phyloP scores from a whole-genome alignment of 30 jellyfish, hydroid and myxozoan genomes.

The Hydractinia echinata region DNA sequence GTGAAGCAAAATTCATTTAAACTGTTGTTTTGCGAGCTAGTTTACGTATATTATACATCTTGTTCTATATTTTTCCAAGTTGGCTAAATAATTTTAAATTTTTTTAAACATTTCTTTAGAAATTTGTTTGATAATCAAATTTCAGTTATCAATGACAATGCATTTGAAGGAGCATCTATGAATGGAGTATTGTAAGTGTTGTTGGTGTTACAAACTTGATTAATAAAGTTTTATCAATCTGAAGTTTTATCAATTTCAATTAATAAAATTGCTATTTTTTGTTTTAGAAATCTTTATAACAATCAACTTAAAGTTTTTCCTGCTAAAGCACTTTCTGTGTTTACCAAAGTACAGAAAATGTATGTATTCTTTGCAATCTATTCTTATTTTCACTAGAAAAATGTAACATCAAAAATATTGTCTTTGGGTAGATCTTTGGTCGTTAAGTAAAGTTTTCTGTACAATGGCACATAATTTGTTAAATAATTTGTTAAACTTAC shows the following conservation, averaged over 20 bases:
- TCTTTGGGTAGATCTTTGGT: too few relatives aligned
- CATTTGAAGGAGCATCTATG: constrained; percentile 66
- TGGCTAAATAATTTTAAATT: too few relatives aligned
- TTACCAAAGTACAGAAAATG: constrained; percentile 50
- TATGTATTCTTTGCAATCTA: constrained; percentile 17
- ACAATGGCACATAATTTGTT: too few relatives aligned
- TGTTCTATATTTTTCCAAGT: too few relatives aligned
- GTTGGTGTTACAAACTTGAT: neutral
- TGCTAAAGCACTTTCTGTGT: constrained; percentile 47
- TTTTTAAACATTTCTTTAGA: constrained; percentile 16
- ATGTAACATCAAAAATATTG: too few relatives aligned
- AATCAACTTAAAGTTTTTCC: constrained; percentile 48
- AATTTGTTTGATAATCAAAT: constrained; percentile 37
- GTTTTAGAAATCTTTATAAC: constrained; percentile 44
- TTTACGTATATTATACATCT: too few relatives aligned
- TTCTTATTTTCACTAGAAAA: too few relatives aligned
- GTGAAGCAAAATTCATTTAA: too few relatives aligned
- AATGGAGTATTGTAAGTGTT: constrained; percentile 35
- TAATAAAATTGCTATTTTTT: constrained; percentile 1
- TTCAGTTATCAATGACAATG: constrained; percentile 55
- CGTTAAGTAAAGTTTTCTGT: too few relatives aligned
- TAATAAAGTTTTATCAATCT: too few relatives aligned
- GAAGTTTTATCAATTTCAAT: neutral
- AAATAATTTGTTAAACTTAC: too few relatives aligned
- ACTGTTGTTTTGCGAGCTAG: too few relatives aligned